Conservation (phyloP, 2,113 vertebrate genomes). For the Dasyprocta punctata region DNA sequence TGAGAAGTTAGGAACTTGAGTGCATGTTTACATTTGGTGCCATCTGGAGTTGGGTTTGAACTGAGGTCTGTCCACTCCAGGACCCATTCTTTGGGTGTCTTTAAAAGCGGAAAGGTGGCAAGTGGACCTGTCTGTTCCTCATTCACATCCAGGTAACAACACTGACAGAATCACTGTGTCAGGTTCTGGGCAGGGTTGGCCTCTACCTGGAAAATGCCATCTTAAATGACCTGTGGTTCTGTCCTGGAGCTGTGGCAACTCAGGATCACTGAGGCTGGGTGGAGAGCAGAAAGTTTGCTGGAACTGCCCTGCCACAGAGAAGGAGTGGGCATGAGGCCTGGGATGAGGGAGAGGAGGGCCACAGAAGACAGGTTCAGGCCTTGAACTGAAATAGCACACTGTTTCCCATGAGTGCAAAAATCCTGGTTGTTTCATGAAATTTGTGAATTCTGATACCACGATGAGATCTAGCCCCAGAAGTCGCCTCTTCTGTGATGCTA, state of each 20-base stretch:
- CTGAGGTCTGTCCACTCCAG: background rate
- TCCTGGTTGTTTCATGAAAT: background rate
- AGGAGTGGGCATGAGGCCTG: fast-evolving
- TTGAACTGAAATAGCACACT: background rate
- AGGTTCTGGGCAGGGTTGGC: background rate
- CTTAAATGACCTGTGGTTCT: fast-evolving
- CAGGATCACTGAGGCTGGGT: background rate
- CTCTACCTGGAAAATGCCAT: background rate
- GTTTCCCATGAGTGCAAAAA: background rate
- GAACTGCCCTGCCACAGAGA: fast-evolving
- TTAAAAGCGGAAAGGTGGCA: background rate
- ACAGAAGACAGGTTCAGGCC: background rate
- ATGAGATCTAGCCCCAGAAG: background rate
- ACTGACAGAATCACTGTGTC: fast-evolving
- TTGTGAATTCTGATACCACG: background rate
- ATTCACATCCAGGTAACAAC: no score
- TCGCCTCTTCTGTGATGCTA: background rate
- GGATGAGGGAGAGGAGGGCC: fast-evolving
- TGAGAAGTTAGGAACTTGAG: background rate
- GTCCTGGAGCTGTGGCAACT: fast-evolving
- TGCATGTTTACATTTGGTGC: background rate
- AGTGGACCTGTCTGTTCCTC: background rate
- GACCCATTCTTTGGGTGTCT: fast-evolving
- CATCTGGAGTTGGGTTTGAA: background rate
- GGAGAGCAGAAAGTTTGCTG: fast-evolving